These are phyloP conservation scores for Actinernus sp. DNA, from an alignment of 92 coral and sea anemone species.

Conservation along the genomic window DNA sequence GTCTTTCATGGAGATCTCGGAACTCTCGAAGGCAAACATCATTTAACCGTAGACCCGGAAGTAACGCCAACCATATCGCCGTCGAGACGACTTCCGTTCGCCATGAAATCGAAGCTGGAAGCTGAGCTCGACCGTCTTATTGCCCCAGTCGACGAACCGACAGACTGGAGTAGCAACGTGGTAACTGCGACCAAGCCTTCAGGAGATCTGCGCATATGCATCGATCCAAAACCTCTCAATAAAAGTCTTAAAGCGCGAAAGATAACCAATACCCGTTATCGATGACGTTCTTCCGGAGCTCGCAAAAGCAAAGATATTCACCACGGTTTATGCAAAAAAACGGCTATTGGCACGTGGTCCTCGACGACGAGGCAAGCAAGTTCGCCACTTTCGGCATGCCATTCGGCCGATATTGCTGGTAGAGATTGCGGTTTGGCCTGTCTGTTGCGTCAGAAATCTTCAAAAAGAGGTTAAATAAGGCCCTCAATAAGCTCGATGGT, in stretches of 20 bases:
- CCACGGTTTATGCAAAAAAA: slow-evolving; percentile 4
- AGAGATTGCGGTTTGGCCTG: slow-evolving; percentile 22
- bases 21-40: not conserved
- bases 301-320: slow-evolving; percentile 16
- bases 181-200: slow-evolving; percentile 20
- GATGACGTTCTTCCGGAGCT: slow-evolving; percentile 24
- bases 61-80: slow-evolving; percentile 14
- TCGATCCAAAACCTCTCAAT: slow-evolving; percentile 31
- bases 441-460: slow-evolving; percentile 18
- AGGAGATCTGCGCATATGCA: slow-evolving; percentile 27
- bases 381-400: slow-evolving; percentile 13
- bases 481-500: slow-evolving; percentile 7
- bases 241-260: slow-evolving; percentile 19
- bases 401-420: slow-evolving; percentile 25
- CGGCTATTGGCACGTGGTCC: slow-evolving; percentile 15
- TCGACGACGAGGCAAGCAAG: slow-evolving; percentile 13
- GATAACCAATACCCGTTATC: slow-evolving; percentile 25
- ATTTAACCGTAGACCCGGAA: slow-evolving; percentile 14
- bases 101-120: slow-evolving; percentile 5
- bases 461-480: slow-evolving; percentile 13
- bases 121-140: not conserved
- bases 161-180: slow-evolving; percentile 33
- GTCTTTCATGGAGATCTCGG: slow-evolving; percentile 9
- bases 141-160: slow-evolving; percentile 20
- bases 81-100: slow-evolving; percentile 3